Base-by-base conservation (phyloP, 1,140 invertebrate genomes). In the Trichonephila inaurata region DNA sequence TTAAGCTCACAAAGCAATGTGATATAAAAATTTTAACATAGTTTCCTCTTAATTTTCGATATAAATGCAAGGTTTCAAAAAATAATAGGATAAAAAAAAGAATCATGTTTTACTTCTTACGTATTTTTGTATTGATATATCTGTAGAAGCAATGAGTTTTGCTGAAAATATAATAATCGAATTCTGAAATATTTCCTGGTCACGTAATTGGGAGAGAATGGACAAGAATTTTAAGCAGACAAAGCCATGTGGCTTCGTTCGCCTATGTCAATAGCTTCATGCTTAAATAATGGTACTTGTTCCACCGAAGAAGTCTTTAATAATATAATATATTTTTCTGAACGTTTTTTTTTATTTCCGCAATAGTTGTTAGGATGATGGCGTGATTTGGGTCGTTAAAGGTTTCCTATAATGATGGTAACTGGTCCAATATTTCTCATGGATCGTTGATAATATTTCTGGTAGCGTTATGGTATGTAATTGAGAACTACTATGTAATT, bases 201-300 rank as follows among this genome's bases (percentile, higher is more conserved):
- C 88, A 89, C 66, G 88, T 58, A 51, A 24, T 18, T 19, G 19
- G 6, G 58, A 72, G 14, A 12, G 21, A 51, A 16, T 16, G 24
- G 66, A 60, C 21, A 6, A 3, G 88, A 40, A 89, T 89, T 61
- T 77, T 72, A 89, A 89, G 88, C 33, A 28, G 44, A 8, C n/a
- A 12, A 24, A 51, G n/a, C 88, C 88, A 72, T 58, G 4, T 89
- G 64, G 66, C 40, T 58, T 77, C 12, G 24, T 60, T 33, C 60
- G 19, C 8, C 18, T 61, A 24, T 82, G 58, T 82, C 72, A 91
- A 62, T 82, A 91, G 58, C 69, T 33, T 33, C 21, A 44, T 61
- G 21, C 72, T 64, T 91, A 82, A 82, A 62, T 62, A 91, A 44
- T 82, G 72, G 72, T 33, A 91, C 89, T 91, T 91, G 89, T 82